phyloP scores from a whole-genome alignment of 2,888 invertebrate species.

The Tetragonula carbonaria region DNA sequence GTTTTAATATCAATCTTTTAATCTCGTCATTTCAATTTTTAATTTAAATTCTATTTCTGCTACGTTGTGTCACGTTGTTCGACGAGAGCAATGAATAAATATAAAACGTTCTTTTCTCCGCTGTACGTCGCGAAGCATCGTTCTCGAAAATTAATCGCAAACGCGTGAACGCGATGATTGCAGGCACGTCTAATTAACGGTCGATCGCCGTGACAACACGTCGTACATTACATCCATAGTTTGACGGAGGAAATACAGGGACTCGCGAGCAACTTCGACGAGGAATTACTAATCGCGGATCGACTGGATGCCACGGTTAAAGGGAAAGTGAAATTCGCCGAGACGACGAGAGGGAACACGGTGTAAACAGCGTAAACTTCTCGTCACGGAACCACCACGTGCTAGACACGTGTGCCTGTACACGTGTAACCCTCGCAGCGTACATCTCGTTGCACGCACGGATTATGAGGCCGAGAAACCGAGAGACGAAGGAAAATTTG shows the following conservation, averaged over 20 bases:
- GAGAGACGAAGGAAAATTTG: constrained; percentile 61
- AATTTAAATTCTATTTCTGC: too few species aligned
- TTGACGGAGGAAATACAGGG: neutral
- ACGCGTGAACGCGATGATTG: neutral
- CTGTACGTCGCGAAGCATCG: neutral
- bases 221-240: constrained; percentile 3
- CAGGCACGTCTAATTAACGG: neutral
- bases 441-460: constrained; percentile 60
- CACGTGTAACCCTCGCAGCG: constrained; percentile 47
- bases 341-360: constrained; percentile 21
- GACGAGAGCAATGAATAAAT: too few species aligned
- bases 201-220: neutral
- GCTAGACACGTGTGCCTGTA: constrained; percentile 65
- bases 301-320: constrained; percentile 5
- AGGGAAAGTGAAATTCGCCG: constrained; percentile 44
- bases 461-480: constrained; percentile 61
- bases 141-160: neutral
- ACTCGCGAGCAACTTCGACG: constrained; percentile 3
- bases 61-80: too few species aligned
- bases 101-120: too few species aligned
- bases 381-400: constrained; percentile 50
- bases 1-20: too few species aligned
- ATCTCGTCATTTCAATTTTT: too few species aligned
- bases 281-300: constrained; percentile 37
- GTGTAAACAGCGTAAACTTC: constrained; percentile 24